Percentiles rank a stretch among this genome's conserved stretches.
Evolutionary conservation across 2,113 vertebrate genomes (phyloP).

Genomic region (Vireo altiloquus): DNA sequence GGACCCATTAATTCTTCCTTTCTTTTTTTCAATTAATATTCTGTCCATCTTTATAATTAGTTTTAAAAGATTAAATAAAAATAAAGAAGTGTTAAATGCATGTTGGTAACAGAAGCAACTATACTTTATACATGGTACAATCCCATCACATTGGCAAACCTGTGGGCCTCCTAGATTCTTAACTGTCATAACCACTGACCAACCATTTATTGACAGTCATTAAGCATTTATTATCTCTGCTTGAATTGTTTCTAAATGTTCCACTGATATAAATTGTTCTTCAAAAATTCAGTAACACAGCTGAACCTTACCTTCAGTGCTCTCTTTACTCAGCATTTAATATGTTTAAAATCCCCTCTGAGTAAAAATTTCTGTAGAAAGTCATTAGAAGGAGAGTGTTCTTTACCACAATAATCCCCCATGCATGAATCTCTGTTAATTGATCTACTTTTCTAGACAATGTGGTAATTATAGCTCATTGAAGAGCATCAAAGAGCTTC

Average conservation of each 20-base stretch:
- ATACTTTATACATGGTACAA: neutral
- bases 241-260: conserved; percentile 22
- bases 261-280: neutral
- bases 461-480: conserved; percentile 13
- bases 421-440: neutral
- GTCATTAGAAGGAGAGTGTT: neutral
- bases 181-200: neutral
- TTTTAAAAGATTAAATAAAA: neutral
- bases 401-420: neutral
- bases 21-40: neutral
- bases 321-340: conserved; percentile 13
- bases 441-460: neutral
- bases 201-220: conserved; percentile 19
- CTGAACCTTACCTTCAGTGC: neutral
- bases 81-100: neutral
- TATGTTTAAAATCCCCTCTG: conserved; percentile 13
- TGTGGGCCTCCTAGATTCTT: neutral
- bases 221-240: conserved; percentile 22
- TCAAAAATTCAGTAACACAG: neutral
- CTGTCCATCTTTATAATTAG: neutral
- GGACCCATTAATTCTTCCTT: rapidly evolving
- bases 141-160: neutral
- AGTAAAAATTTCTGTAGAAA: conserved; percentile 12
- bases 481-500: neutral
- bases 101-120: neutral